Conservation (phyloP, 1,140 invertebrate species). For the Pinna nobilis region DNA sequence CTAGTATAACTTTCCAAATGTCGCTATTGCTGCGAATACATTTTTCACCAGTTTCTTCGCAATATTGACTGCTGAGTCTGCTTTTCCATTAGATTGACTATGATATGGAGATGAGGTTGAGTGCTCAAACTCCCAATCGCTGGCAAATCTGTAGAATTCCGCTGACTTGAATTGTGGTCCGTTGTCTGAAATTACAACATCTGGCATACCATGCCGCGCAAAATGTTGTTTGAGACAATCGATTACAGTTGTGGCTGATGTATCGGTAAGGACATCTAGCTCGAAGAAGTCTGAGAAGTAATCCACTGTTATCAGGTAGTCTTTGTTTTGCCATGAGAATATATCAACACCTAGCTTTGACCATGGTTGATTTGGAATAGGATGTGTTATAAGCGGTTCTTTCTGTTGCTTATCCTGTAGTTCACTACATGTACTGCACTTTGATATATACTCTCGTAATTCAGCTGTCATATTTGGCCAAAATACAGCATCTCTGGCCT, state of each 20-base stretch:
- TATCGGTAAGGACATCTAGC: constrained; percentile 23
- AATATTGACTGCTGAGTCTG: too few relatives aligned
- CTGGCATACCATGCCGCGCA: constrained; percentile 42
- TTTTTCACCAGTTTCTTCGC: too few relatives aligned
- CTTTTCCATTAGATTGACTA: constrained; percentile 43
- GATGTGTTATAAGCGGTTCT: not conserved
- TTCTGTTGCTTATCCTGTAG: not conserved
- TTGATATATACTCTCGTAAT: constrained; percentile 20
- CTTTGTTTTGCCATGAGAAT: not conserved
- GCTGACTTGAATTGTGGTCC: constrained; percentile 34
- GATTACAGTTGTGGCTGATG: constrained; percentile 24
- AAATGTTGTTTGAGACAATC: constrained; percentile 35
- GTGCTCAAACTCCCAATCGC: constrained; percentile 72
- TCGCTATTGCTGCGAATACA: too few relatives aligned
- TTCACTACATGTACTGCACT: constrained; percentile 8
- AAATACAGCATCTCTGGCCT: constrained; percentile 40
- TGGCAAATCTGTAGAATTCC: constrained; percentile 60
- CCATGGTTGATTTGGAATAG: not conserved
- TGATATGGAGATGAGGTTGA: constrained; percentile 64
- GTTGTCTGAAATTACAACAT: constrained; percentile 34
- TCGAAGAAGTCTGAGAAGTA: constrained; percentile 43
- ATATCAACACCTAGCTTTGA: constrained; percentile 12
- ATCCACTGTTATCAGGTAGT: constrained; percentile 25
- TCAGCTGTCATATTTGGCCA: constrained; percentile 48
- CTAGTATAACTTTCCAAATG: too few relatives aligned